phyloP scores from a whole-genome alignment of 2,888 invertebrate genomes.

The Ornithoptera alexandrae region DNA sequence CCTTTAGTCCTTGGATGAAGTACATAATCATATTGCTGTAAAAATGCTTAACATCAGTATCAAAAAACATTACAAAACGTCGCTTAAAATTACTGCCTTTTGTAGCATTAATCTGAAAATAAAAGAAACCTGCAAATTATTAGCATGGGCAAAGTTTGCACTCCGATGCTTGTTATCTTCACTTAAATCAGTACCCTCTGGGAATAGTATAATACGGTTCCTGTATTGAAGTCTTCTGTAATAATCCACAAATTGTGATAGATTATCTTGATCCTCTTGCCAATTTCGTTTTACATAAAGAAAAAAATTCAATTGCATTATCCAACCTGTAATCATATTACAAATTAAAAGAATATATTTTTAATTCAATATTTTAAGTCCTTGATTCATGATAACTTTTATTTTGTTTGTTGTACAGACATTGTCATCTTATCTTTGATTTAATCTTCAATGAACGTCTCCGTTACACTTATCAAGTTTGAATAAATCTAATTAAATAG shows the following conservation, averaged over 20 bases:
- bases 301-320: constrained; percentile 93
- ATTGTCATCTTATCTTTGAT: background rate
- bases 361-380: too few species aligned
- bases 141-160: constrained; percentile 84
- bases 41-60: constrained; percentile 23
- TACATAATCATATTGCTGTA: constrained; percentile 83
- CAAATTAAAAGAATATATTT: too few species aligned
- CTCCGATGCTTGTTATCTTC: constrained; percentile 84
- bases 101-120: background rate
- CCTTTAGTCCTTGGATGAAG: constrained; percentile 94
- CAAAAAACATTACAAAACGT: background rate
- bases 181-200: constrained; percentile 93
- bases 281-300: constrained; percentile 91
- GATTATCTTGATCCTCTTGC: constrained; percentile 85
- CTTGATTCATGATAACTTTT: background rate
- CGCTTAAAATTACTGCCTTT: background rate
- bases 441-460: background rate
- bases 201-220: constrained; percentile 89
- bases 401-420: background rate
- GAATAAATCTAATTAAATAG: background rate
- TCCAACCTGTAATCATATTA: constrained; percentile 82
- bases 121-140: constrained; percentile 81
- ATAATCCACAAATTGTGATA: constrained; percentile 86
- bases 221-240: constrained; percentile 83
- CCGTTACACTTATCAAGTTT: background rate